Conservation (phyloP, 2,113 vertebrate genomes). For the Mesitornis unicolor region DNA sequence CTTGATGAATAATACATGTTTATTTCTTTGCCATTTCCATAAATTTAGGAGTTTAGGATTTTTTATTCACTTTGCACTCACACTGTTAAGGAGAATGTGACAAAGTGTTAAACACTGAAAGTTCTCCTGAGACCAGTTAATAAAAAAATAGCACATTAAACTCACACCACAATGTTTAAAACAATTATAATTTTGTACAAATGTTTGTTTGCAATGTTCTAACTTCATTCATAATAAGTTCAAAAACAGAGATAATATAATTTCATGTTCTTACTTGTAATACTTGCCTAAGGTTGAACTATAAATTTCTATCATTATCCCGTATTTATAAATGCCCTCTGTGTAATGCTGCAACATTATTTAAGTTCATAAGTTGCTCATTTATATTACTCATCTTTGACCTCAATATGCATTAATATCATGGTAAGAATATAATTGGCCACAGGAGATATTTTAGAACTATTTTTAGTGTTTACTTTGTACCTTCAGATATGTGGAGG, state of each 20-base stretch:
- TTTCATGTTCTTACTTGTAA: background rate
- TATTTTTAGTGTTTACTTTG: background rate
- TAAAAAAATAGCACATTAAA: background rate
- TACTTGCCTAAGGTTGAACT: background rate
- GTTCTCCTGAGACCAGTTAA: background rate
- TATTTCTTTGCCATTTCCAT: background rate
- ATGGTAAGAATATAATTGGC: background rate
- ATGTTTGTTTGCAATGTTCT: background rate
- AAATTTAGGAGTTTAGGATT: background rate
- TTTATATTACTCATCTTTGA: background rate
- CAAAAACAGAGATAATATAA: background rate
- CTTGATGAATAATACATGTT: background rate
- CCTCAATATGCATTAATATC: background rate
- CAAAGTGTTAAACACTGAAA: background rate
- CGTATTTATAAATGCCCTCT: background rate
- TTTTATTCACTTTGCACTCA: background rate
- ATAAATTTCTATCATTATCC: background rate
- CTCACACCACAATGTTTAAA: background rate
- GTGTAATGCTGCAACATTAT: background rate
- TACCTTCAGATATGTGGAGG: background rate
- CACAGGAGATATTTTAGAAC: background rate
- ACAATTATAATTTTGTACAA: background rate
- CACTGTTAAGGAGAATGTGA: background rate
- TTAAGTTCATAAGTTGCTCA: background rate
- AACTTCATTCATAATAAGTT: background rate